phyloP scores from a whole-genome alignment of 2,888 invertebrate species.

The Syrphus vitripennis region DNA sequence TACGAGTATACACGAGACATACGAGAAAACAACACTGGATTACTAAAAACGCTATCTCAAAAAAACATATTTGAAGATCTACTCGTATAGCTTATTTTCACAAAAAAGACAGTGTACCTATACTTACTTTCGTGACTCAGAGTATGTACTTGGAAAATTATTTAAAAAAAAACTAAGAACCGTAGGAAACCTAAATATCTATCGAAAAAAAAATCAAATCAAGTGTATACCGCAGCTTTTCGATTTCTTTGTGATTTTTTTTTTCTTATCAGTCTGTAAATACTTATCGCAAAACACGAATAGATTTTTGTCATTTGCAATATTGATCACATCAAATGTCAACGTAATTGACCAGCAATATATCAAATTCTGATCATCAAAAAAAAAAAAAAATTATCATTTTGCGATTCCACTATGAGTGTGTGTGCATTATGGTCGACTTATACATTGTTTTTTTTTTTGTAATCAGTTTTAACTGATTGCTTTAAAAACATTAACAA shows the following conservation, averaged over 20 bases:
- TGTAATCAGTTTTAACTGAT: not conserved
- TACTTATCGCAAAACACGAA: not conserved
- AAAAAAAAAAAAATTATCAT: not conserved
- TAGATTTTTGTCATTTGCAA: conserved; percentile 25
- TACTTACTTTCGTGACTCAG: no score
- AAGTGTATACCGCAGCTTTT: no score
- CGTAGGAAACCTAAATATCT: no score
- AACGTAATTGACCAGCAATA: conserved; percentile 25
- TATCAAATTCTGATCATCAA: conserved; percentile 39
- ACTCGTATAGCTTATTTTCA: no score
- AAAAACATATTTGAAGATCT: no score
- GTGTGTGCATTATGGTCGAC: not conserved
- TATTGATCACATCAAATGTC: conserved; percentile 40
- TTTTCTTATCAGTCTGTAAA: not conserved
- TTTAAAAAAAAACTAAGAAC: no score
- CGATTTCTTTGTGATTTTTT: not conserved
- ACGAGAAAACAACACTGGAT: no score
- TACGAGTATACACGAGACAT: no score
- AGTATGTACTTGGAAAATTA: no score
- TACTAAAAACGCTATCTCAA: no score
- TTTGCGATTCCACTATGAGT: not conserved
- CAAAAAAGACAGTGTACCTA: no score
- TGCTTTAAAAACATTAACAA: not conserved
- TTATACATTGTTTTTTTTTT: not conserved
- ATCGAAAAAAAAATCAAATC: no score